phyloP scores from a whole-genome alignment of 2,888 invertebrate species.

The Cerastoderma edule region DNA sequence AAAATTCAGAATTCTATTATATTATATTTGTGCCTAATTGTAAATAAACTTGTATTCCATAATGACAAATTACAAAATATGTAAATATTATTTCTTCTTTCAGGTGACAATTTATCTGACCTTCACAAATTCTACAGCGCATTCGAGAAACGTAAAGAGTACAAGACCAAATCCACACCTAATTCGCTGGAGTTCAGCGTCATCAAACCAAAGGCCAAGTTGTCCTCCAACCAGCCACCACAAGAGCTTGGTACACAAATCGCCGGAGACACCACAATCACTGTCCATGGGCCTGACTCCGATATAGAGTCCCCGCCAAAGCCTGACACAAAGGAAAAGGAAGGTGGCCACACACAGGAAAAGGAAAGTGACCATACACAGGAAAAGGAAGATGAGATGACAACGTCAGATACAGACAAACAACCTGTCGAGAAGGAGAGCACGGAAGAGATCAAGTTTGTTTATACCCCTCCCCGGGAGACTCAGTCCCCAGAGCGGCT shows the following conservation, averaged over 20 bases:
- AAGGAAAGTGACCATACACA: neutral
- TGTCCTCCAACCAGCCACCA: neutral
- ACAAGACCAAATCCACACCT: conserved; percentile 68
- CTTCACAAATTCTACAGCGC: conserved; percentile 51
- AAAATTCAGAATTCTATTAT: neutral
- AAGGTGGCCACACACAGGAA: neutral
- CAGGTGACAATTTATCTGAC: conserved; percentile 57
- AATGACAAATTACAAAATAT: neutral
- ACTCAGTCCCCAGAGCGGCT: conserved; percentile 36
- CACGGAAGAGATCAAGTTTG: conserved; percentile 3
- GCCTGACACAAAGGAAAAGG: too few relatives aligned
- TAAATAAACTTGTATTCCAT: neutral
- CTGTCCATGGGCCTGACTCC: conserved; percentile 33
- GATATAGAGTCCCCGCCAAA: conserved; percentile 18
- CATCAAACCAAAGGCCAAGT: conserved; percentile 51
- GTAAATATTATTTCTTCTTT: neutral
- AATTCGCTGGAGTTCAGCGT: conserved; percentile 66
- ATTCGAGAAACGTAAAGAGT: conserved; percentile 67
- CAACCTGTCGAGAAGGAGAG: neutral
- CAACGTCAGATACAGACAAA: neutral
- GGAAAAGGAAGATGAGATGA: neutral
- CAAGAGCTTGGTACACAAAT: neutral
- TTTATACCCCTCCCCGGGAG: conserved; percentile 16
- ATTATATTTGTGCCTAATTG: too few relatives aligned
- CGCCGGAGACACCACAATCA: conserved; percentile 25